phyloP scores from a whole-genome alignment of 2,797 vertebrate genomes.

The Cheirogaleus major region DNA sequence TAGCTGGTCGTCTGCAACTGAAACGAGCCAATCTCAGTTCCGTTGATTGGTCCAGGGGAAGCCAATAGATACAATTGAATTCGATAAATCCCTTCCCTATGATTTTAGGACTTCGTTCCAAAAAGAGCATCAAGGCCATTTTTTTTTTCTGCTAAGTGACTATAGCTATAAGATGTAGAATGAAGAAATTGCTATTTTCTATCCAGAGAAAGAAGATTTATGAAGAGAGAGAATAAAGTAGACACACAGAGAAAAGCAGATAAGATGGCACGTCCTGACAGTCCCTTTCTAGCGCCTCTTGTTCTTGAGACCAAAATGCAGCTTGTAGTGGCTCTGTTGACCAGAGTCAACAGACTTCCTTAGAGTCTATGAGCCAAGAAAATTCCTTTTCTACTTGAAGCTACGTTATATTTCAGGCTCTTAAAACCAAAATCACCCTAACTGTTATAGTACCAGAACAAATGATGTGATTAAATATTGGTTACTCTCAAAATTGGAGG shows the following conservation, averaged over 20 bases:
- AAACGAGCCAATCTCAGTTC: not conserved
- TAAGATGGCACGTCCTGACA: not conserved
- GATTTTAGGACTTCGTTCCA: conserved; percentile 50
- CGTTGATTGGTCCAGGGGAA: not conserved
- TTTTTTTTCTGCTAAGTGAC: not conserved
- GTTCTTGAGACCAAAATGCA: not conserved
- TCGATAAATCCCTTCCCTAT: not conserved
- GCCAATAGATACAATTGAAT: not conserved
- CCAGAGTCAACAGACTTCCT: not conserved
- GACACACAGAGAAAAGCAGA: not conserved
- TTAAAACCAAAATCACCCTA: not conserved
- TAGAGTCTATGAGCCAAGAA: not conserved
- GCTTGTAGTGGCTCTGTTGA: not conserved
- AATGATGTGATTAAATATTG: not conserved
- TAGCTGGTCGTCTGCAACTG: not conserved
- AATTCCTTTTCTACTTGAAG: not conserved
- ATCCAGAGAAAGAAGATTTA: not conserved
- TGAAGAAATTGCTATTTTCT: not conserved
- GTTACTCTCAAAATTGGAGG: conserved; percentile 1
- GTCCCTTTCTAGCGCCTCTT: not conserved
- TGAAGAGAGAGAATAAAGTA: not conserved
- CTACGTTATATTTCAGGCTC: not conserved
- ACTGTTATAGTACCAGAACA: not conserved
- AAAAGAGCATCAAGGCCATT: not conserved
- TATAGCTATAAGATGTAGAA: not conserved